Evolutionary conservation across 2,797 vertebrate genomes (phyloP), one percentile per base, ranked within the genome.

Genomic region (Pseudochirops cupreus): DNA sequence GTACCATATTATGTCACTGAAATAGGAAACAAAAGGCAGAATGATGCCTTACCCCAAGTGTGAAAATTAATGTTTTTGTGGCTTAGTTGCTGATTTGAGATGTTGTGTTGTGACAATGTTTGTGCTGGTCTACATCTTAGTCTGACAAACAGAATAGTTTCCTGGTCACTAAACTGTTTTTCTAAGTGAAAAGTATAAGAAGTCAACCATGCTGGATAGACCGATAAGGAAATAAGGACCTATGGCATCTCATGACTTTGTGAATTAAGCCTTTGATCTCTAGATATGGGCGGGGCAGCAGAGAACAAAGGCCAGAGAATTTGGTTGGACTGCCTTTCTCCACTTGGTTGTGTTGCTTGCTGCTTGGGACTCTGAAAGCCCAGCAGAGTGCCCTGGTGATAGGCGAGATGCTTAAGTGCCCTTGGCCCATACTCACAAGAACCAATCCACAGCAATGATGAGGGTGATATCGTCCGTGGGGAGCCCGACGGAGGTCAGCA

Each of bases 381-480:
- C 56, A n/a, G 46, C 26, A 50, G 53, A 50, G 31, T 0, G 0
- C 18, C 82, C 94, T 12, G 0, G 57, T 0, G 0, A 7, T 0
- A 0, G 39, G 28, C 7, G 67, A 39, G 67, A 24, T 46, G n/a
- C 56, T 0, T 0, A 58, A 7, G 24, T 0, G 1, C 4, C 52
- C 24, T 0, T 26, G 0, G 13, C 0, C 62, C 50, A 92, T 98
- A 99, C 99, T 99, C 98, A 99, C 99, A 99, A 98, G 98, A 99
- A 99, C 99, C 99, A 99, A 97, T 99, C 99, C 94, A 99, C 99
- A 0, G 99, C 99, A 92, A 99, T 99, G 98, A 99, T 99, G 96
- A 99, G 99, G 1, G 99, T 99, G 99, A 99, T 99, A 98, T 99
- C 99, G 97, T 99, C 99, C 3, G 99, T 99, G 82, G 99, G 99